These are phyloP conservation scores for Podilymbus podiceps DNA, from an alignment of 2,113 vertebrate species.

Conservation along the genomic window DNA sequence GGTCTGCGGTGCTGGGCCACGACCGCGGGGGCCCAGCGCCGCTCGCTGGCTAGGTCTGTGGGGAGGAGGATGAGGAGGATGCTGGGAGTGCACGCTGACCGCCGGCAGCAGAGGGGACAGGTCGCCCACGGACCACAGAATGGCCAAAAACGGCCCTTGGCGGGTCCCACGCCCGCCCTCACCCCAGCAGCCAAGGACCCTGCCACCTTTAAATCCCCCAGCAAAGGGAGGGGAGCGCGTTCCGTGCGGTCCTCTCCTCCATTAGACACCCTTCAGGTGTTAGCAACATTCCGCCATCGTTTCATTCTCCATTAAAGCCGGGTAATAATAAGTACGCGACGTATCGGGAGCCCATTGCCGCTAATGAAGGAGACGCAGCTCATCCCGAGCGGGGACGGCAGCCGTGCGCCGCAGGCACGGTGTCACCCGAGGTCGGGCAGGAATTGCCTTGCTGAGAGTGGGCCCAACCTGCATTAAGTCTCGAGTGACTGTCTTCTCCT, in stretches of 20 bases:
- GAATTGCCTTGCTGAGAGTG: conserved; percentile 53
- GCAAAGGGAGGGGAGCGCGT: conserved; percentile 9
- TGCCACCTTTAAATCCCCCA: conserved; percentile 46
- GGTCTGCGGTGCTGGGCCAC: too few relatives aligned
- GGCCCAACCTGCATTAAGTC: conserved; percentile 20
- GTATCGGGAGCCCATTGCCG: conserved; percentile 71
- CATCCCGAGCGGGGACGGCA: conserved; percentile 42
- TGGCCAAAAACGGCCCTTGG: neutral
- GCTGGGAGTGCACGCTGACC: neutral
- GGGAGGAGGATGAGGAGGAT: neutral
- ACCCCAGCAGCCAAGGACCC: neutral
- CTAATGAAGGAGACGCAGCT: conserved; percentile 75
- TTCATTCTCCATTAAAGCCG: conserved; percentile 73
- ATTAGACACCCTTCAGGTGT: conserved; percentile 79
- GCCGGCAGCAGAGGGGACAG: neutral
- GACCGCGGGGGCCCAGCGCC: neutral
- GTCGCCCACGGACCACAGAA: neutral
- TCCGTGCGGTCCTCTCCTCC: conserved; percentile 45
- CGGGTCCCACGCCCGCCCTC: neutral
- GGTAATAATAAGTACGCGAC: conserved; percentile 64
- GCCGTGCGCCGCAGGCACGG: conserved; percentile 26
- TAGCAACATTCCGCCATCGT: conserved; percentile 67
- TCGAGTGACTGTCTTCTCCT: conserved; percentile 41
- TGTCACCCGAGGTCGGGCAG: conserved; percentile 51
- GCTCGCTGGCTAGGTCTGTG: neutral